Base-by-base conservation (phyloP, 2,888 invertebrate genomes). In the Dicyrtoma fusca region DNA sequence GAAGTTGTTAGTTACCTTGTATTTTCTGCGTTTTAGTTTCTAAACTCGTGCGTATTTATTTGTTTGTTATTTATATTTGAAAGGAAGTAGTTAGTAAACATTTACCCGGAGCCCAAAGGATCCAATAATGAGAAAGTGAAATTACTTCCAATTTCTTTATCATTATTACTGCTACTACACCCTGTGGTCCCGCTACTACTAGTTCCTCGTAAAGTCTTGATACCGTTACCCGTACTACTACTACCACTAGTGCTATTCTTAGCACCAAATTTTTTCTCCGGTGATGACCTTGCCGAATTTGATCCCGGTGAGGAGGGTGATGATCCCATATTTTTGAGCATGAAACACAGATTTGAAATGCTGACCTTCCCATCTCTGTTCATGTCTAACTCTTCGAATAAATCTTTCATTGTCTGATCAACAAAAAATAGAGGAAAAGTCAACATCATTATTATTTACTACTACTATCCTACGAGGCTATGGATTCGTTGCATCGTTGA, bases 311-410 rank as follows among this genome's bases (percentile, higher is more conserved):
- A 55, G 1, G 64, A 57, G 1, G 64, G 64, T 19, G 42, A 13
- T 26, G 61, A 47, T 19, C 63, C 77, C 79, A 79, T 80, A 25
- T 74, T 77, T 82, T 83, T 62, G 82, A 82, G 72, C 81, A 81
- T 73, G 75, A 76, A 72, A 69, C 75, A 73, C 65, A 77, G 70
- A 69, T 77, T 75, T 45, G 78, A 66, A 55, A 76, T 81, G 83
- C 76, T 87, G 86, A 81, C 86, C 86, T 81, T 85, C 23, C 88
- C 88, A 82, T 90, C 88, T 71, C 86, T 85, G 81, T 89, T 88
- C 62, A 87, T 83, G 79, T 88, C 88, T 59, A 90, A 83, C 81
- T 89, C 89, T 74, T 88, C 87, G 81, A 90, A 90, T 63, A 91
- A 85, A 63, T 80, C 78, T 70, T 78, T 77, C 69, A 79, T 77